Evolutionary conservation across 2,888 invertebrate genomes (phyloP).

Genomic region (Caenorhabditis sp.): DNA sequence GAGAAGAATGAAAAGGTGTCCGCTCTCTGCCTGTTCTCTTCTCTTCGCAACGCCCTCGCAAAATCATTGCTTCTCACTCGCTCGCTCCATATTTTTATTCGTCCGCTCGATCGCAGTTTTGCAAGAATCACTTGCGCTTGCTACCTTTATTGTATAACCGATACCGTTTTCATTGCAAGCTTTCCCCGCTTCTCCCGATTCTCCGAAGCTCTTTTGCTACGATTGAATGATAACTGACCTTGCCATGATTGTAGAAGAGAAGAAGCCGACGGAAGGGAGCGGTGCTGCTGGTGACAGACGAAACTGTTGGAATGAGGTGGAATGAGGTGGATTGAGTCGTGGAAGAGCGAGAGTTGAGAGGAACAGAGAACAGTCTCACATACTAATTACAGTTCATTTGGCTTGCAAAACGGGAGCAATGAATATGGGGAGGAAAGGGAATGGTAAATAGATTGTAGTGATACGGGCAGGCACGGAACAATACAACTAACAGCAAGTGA

Average conservation of each 20-base stretch:
- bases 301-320: conserved; percentile 10
- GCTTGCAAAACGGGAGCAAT: conserved; percentile 21
- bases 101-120: background rate
- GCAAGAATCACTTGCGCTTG: no score
- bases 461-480: background rate
- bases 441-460: background rate
- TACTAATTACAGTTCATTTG: conserved; percentile 38
- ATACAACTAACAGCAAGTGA: background rate
- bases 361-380: conserved; percentile 15
- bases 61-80: background rate
- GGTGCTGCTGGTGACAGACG: no score
- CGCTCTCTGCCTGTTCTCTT: no score
- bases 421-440: background rate
- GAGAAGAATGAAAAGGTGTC: background rate
- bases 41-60: conserved; percentile 4
- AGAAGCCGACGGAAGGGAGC: no score
- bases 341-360: conserved; percentile 6
- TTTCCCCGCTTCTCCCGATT: background rate
- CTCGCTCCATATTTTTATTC: background rate
- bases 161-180: background rate
- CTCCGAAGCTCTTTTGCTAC: no score
- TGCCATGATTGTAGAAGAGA: no score
- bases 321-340: conserved; percentile 29
- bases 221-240: conserved; percentile 1
- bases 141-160: background rate